Evolutionary conservation across 2,888 invertebrate genomes (phyloP), one percentile per base, ranked within the genome.

Genomic region (Pachycephus smyrnensis): DNA sequence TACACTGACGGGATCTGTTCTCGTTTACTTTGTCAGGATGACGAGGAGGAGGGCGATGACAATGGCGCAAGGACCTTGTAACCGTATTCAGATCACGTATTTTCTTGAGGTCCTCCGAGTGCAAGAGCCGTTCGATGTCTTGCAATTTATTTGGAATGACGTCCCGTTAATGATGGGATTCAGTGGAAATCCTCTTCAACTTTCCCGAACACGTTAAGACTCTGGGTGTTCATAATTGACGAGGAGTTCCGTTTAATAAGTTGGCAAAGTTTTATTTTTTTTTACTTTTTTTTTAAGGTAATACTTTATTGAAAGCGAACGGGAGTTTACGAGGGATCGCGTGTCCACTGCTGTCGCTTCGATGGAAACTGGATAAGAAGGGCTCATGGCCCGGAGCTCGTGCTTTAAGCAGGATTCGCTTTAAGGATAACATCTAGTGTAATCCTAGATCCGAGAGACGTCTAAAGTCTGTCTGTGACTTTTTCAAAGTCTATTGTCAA

Each of bases 71-170:
- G 81, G 55, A 76, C 69, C 36, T 73, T 79, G 77, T 82, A 86
- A 85, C 80, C 82, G 86, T 86, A 88, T 88, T 88, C 88, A 68
- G 73, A 84, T 86, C 87, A 86, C 88, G 88, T 87, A 85, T 86
- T 88, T 88, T 81, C 79, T 80, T 81, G 77, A 55, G 81, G 80
- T 81, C 80, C 81, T 82, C 82, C 80, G 76, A 81, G 82, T 81
- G 33, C 78, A 75, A 76, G 32, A 69, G 36, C 75, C 73, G 40
- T 69, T 77, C 76, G 78, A 83, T 80, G 83, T 83, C 82, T 80
- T 83, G 83, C 85, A 88, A 88, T 88, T 89, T 86, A 86, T 85
- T 82, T 84, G 78, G 83, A 86, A 84, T 84, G 86, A 85, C 83
- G 83, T 84, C 81, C 84, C 84, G 85, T 86, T 88, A 86, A 86